Conservation (phyloP, 2,113 vertebrate genomes). For the Quiscalus mexicanus region DNA sequence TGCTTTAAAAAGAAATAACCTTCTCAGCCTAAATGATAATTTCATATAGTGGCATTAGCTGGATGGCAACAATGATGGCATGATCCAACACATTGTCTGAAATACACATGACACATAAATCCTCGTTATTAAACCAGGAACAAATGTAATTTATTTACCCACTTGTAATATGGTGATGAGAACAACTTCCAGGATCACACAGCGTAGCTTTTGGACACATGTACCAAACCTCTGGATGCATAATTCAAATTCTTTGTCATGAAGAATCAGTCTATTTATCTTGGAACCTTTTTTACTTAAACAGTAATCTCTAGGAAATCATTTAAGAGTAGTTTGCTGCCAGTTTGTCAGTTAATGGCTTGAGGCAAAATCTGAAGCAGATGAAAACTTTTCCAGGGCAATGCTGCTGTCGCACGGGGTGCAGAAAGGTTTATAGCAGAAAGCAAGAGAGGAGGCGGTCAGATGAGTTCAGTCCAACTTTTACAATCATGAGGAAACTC, state of each 20-base stretch:
- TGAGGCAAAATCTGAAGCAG: slow-evolving; percentile 55
- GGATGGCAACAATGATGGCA: not conserved
- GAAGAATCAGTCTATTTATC: slow-evolving; percentile 60
- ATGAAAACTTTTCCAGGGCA: slow-evolving; percentile 35
- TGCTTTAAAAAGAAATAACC: not conserved
- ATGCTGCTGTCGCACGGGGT: slow-evolving; percentile 6
- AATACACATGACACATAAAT: not conserved
- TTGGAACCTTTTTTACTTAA: slow-evolving; percentile 69
- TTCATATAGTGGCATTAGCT: not conserved
- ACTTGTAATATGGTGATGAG: not conserved
- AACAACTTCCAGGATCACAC: not conserved
- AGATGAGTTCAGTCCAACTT: not conserved
- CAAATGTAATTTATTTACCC: not conserved
- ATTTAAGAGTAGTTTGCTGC: slow-evolving; percentile 63
- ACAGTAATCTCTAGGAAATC: slow-evolving; percentile 70
- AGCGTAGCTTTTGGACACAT: not conserved
- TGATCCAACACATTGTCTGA: not conserved
- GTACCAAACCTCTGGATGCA: slow-evolving; percentile 33
- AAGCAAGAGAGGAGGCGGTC: not conserved
- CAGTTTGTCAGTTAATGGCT: slow-evolving; percentile 68
- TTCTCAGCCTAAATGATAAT: not conserved
- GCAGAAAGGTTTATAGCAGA: slow-evolving; percentile 37
- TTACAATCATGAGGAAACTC: not conserved
- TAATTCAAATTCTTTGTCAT: slow-evolving; percentile 55
- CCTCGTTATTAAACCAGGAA: not conserved